Evolutionary conservation across 2,797 vertebrate genomes (phyloP), one percentile per base, ranked within the genome.

Genomic region (Mico argentatus): DNA sequence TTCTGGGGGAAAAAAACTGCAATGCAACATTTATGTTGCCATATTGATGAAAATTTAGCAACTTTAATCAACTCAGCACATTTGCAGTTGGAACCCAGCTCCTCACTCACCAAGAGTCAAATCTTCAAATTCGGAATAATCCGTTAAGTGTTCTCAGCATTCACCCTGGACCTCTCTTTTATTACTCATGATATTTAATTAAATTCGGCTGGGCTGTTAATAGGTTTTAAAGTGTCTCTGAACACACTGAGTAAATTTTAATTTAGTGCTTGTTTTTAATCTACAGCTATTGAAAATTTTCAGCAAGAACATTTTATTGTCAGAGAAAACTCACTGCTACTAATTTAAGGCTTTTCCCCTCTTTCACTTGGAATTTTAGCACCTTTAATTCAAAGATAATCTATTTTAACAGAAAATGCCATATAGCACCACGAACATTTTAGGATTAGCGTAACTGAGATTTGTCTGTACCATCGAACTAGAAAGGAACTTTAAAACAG

Each of bases 301-400:
- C 86, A 91, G 95, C 79, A 97, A 98, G 92, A 64, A 95, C 79
- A 15, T 90, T 95, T 94, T 94, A 94, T 87, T 95, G 77, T 95
- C 93, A 86, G 52, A 59, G 72, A 90, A 95, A 36, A 50, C 17
- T 41, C 8, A 61, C 30, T 61, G 46, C 61, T 50, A 52, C 61
- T 95, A 52, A 91, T 50, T 73, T 24, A 94, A 95, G 75, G 12
- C 19, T 85, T 50, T 76, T 76, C 82, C 77, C 5, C 36, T 85
- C 77, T 88, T 86, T 73, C 3, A 39, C 61, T 52, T 93, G 30
- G 19, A 81, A 73, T 90, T 70, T 95, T 93, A 41, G 44, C 70
- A 14, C n/a, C 64, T 90, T 39, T 84, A 44, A 73, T 94, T 79
- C 55, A 95, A 92, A 76, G 0, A 1, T 5, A 55, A 80, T 30